Evolutionary conservation across 2,113 vertebrate genomes (phyloP), one percentile per base, ranked within the genome.

Genomic region (Myxocyprinus asiaticus): DNA sequence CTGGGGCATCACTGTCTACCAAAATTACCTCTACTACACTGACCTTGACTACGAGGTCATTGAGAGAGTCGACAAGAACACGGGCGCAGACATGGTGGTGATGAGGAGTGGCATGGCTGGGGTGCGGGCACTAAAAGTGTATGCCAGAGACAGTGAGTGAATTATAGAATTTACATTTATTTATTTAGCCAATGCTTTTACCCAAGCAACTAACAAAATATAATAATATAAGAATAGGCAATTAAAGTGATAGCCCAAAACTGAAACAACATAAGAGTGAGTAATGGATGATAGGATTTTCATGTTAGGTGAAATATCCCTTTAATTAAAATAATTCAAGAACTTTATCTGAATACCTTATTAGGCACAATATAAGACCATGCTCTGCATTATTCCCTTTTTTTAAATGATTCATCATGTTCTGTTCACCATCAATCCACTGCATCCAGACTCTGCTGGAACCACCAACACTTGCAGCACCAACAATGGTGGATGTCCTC

Each of bases 11-110:
- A 83, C 88, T 0, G 56, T 93, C 50, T 61, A 92, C 87, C 83
- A 89, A 85, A 73, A 82, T 81, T 68, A 90, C 79, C 91, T 93
- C 7, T 93, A 93, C 80, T 93, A 93, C 85, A 91, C 89, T 0
- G 92, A 93, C 73, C 67, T 87, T 76, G 90, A 93, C 90, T 90
- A 85, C 7, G 89, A 93, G 83, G 91, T 92, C 77, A 89, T 93
- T 50, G 92, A 93, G 86, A 85, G 92, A 80, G 92, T 92, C 78
- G 88, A 93, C 61, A 92, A 92, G 79, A 75, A 76, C 71, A 86
- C 12, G 0, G 91, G 92, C 0, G 84, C 86, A 63, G 89, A 90
- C 33, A 90, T 90, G 90, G 88, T 91, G 70, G 85, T 92, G 81
- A 88, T 93, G 91, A 90, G 92, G 78, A 91, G 87, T 0, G 80